Base-by-base conservation (phyloP, 2,113 vertebrate genomes). In the Brienomyrus longianalis region DNA sequence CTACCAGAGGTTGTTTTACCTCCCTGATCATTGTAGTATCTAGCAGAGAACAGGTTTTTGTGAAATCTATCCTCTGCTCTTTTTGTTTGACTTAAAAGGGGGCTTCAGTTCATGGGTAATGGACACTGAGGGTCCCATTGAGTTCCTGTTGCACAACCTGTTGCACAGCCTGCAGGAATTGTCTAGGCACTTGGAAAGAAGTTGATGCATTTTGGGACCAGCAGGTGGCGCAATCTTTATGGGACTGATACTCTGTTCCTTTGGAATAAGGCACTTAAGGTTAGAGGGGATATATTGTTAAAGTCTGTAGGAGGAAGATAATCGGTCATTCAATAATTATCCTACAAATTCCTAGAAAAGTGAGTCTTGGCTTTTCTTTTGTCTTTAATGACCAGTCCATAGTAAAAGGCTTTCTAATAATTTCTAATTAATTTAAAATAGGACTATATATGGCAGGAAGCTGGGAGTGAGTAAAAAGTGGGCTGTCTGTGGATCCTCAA, bases 61-160 rank as follows among this genome's bases (percentile, higher is more conserved):
- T 89, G 89, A 89, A 85, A 89, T 45, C 51, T 62, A 48, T 48
- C 89, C 62, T 59, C 52, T 1, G 13, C 39, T 10, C 80, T 85
- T 89, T 80, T 89, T 89, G 89, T 89, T 47, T 83, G 31, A 3
- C 27, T 89, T 83, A 83, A 89, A 31, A 88, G 43, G 43, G 35
- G n/a, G 54, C 23, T 39, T 48, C 52, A 45, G 83, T 85, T 84
- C 80, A 27, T n/a, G 35, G 39, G 8, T 85, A 89, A 84, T 39
- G 9, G 39, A 52, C n/a, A n/a, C 51, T 23, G 35, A 19, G 83
- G 45, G 39, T 39, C 80, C 39, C 4, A 23, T 43, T 51, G 39
- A 13, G 21, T 15, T 50, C 51, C 48, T 43, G 23, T 54, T 84
- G 52, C 35, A 23, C 50, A 43, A 13, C 43, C 51, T 43, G 23